Conservation (phyloP, 2,113 vertebrate genomes). For the Periophthalmus modestus region DNA sequence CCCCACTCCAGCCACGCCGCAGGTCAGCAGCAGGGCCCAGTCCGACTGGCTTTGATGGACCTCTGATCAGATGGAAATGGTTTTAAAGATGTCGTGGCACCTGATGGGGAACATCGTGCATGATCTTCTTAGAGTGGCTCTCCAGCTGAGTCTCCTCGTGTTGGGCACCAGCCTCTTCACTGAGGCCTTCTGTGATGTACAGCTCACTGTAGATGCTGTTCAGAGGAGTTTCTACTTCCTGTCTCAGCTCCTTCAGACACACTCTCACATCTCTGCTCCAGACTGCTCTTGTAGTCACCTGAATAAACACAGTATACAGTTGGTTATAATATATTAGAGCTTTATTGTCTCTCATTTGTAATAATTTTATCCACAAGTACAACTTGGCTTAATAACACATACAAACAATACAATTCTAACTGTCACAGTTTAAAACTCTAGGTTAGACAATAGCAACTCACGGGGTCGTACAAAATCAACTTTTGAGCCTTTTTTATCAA, state of each 20-base stretch:
- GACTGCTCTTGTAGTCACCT: constrained; percentile 2
- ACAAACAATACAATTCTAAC: too few relatives aligned
- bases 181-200: constrained; percentile 17
- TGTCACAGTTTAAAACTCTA: too few relatives aligned
- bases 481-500: too few relatives aligned
- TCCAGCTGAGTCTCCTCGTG: not conserved
- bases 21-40: too few relatives aligned
- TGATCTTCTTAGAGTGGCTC: not conserved
- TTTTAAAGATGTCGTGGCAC: not conserved
- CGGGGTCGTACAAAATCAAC: too few relatives aligned
- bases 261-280: constrained; percentile 9
- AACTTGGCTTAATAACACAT: too few relatives aligned
- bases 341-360: too few relatives aligned
- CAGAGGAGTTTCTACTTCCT: constrained; percentile 15
- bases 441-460: too few relatives aligned
- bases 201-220: constrained; percentile 25
- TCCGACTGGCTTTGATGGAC: not conserved
- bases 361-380: too few relatives aligned
- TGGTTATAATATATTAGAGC: too few relatives aligned
- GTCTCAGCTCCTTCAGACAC: constrained; percentile 18
- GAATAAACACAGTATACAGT: not conserved
- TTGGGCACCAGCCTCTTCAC: constrained; percentile 4
- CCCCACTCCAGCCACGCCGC: too few relatives aligned
- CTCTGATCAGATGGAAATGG: not conserved
- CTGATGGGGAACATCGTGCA: not conserved